phyloP scores from a whole-genome alignment of 2,888 invertebrate species.

The Carterocephalus palaemon region DNA sequence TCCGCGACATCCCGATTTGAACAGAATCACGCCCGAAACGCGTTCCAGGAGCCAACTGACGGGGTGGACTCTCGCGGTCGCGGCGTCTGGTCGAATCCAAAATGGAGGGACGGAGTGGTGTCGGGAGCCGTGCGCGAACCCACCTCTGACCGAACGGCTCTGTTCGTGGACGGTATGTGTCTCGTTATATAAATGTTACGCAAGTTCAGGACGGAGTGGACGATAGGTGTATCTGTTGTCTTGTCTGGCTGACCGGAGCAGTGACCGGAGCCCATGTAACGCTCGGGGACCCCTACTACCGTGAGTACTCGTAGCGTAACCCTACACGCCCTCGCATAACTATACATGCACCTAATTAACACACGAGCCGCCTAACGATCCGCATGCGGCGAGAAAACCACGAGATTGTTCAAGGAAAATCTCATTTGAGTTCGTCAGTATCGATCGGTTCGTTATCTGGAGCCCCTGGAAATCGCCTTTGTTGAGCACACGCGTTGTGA shows the following conservation, averaged over 20 bases:
- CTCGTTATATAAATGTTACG: constrained; percentile 74
- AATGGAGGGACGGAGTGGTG: constrained; percentile 61
- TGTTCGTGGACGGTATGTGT: constrained; percentile 55
- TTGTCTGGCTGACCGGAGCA: constrained; percentile 49
- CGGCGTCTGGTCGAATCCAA: constrained; percentile 50
- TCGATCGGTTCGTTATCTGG: constrained; percentile 60
- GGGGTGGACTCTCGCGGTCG: constrained; percentile 34
- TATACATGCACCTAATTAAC: constrained; percentile 18
- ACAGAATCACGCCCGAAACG: constrained; percentile 39
- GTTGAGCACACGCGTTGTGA: too few species aligned
- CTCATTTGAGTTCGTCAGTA: constrained; percentile 42
- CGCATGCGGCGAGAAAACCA: constrained; percentile 24
- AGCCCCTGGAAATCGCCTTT: constrained; percentile 45
- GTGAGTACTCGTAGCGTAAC: constrained; percentile 58
- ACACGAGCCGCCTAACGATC: constrained; percentile 18
- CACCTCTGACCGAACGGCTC: constrained; percentile 50
- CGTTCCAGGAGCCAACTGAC: constrained; percentile 28
- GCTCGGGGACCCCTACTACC: constrained; percentile 43
- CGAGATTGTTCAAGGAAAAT: constrained; percentile 24
- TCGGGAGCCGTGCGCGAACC: constrained; percentile 49
- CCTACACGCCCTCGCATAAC: constrained; percentile 27
- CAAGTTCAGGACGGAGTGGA: constrained; percentile 62
- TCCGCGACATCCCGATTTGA: constrained; percentile 48
- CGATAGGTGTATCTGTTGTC: constrained; percentile 53
- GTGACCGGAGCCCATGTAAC: constrained; percentile 62